Base-by-base conservation (phyloP, 2,888 invertebrate species). In the Ganaspis brasiliensis region DNA sequence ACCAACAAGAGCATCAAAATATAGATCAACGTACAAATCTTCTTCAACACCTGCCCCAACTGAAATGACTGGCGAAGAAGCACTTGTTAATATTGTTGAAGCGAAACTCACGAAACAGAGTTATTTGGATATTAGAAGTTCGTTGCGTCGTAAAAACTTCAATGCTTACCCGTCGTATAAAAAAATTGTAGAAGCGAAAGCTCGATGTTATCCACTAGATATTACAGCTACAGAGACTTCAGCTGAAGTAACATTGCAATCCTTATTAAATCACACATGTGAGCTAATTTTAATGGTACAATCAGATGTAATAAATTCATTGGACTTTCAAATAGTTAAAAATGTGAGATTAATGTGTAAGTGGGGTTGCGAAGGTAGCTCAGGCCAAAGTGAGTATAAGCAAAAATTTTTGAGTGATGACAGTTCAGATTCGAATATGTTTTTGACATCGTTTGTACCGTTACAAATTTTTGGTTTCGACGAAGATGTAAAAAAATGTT, bases 341-440 rank as follows among this genome's bases (percentile, higher is more conserved):
- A 31, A 72, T n/a, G 8, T 72, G 8, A 55, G 12, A 24, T 45
- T 72, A 35, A 72, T 72, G 31, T 55, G 52, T 24, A 72, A 72
- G 16, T 72, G 73, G 73, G 73, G 40, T 16, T 73, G 73, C 9
- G 73, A 73, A 57, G 73, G 76, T 31, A 56, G 52, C 82, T 71
- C 73, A 79, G 40, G 63, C 76, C 75, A 79, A 75, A 72, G 81
- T 79, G n/a, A 35, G 57, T 49, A 75, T 57, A 71, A 70, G 24
- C 52, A 76, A 57, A 73, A 72, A 74, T 79, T 81, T 79, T 26
- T 57, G 10, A 56, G 63, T 61, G 71, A 71, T 70, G 70, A 52
- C 12, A 59, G 55, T n/a, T 52, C 63, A 49, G 72, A 63, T 57
- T 19, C 24, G 1, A 31, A 26, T 35, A 63, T 73, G 8, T 73